A percentile compares a stretch with the other conserved stretches of the same genome.
These are phyloP conservation scores for Synanthedon formicaeformis DNA, from an alignment of 2,888 invertebrate genomes.

Conservation along the genomic window DNA sequence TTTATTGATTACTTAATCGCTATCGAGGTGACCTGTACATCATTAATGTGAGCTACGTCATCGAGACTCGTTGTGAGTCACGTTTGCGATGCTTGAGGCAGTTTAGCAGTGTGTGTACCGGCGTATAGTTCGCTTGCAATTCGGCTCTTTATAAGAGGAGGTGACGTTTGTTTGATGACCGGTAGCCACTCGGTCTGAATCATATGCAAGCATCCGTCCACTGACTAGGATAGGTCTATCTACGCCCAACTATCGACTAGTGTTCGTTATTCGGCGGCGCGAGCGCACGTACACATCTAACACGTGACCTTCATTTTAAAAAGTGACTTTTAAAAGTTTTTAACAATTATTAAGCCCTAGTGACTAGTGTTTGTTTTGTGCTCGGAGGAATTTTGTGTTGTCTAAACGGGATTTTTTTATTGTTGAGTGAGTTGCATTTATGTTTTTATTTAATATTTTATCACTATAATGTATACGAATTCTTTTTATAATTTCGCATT, in stretches of 20 bases:
- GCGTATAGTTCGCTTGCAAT: conserved; percentile 11
- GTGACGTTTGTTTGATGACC: conserved; percentile 30
- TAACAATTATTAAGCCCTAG: too few relatives aligned
- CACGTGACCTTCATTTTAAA: too few relatives aligned
- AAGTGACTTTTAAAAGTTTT: too few relatives aligned
- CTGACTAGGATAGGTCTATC: conserved; percentile 11
- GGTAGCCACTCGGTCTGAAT: conserved; percentile 41
- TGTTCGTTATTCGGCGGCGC: conserved; percentile 28
- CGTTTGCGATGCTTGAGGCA: conserved; percentile 7
- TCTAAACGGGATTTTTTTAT: too few relatives aligned
- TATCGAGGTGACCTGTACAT: background rate
- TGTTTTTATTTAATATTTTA: too few relatives aligned
- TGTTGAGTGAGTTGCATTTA: too few relatives aligned
- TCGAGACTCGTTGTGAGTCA: conserved; percentile 28
- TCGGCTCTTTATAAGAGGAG: conserved; percentile 29
- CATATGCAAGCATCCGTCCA: conserved; percentile 44
- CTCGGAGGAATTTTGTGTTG: too few relatives aligned
- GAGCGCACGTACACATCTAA: conserved; percentile 49
- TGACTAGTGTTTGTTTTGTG: too few relatives aligned
- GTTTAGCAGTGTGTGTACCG: conserved; percentile 1
- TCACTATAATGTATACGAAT: too few relatives aligned
- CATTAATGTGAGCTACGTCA: conserved; percentile 19
- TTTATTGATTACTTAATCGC: background rate
- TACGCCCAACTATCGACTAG: conserved; percentile 21
- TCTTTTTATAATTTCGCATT: too few relatives aligned